A percentile compares a stretch with the other conserved stretches of the same genome.
Conservation (phyloP, 2,797 vertebrate species). For the Helarctos malayanus region DNA sequence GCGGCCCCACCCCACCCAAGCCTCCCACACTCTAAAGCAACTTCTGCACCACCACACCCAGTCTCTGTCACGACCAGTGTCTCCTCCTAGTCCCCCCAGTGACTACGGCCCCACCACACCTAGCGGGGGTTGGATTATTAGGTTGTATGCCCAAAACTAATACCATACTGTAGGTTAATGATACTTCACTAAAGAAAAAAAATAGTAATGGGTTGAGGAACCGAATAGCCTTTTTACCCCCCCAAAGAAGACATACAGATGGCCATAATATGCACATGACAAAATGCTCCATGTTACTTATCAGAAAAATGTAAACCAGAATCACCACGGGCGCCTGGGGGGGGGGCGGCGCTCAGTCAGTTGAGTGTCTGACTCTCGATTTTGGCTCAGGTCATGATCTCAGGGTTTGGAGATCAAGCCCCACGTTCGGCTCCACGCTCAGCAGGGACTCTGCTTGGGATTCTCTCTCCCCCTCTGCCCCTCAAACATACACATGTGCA, state of each 20-base stretch:
- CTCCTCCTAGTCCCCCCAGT: not conserved
- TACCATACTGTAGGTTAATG: not conserved
- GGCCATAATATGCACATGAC: not conserved
- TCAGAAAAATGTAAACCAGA: not conserved
- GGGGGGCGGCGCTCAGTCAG: not conserved
- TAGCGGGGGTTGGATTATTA: not conserved
- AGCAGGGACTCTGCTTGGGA: not conserved
- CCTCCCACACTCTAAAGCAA: not conserved
- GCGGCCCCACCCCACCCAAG: not conserved
- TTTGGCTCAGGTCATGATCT: not conserved
- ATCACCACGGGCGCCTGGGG: not conserved
- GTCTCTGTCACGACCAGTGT: not conserved
- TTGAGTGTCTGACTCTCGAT: not conserved
- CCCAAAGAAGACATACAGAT: not conserved
- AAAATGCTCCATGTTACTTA: not conserved
- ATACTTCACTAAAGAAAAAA: not conserved
- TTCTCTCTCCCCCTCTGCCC: not conserved
- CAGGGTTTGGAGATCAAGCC: not conserved
- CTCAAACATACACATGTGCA: not conserved
- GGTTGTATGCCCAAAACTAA: not conserved
- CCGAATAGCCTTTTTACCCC: not conserved
- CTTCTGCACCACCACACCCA: not conserved
- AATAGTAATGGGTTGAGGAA: not conserved
- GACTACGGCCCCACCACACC: not conserved
- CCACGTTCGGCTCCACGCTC: not conserved